These are phyloP conservation scores for Channa maculata DNA, from an alignment of 2,113 vertebrate genomes.

Conservation along the genomic window DNA sequence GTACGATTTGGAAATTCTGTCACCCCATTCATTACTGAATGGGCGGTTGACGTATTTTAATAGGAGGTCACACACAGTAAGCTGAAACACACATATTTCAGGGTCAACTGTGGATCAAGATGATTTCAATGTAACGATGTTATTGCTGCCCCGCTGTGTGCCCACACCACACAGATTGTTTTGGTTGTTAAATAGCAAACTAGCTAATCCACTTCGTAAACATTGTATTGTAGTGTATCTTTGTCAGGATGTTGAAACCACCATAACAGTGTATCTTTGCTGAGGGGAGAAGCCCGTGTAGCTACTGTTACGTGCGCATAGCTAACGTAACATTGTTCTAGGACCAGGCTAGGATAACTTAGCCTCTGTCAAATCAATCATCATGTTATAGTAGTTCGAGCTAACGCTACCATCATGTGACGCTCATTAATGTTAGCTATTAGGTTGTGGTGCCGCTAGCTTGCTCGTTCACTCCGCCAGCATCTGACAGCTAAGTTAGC, in stretches of 20 bases:
- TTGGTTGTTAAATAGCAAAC: conserved; percentile 1
- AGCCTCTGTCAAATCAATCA: too few species aligned
- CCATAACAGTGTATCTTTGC: background rate
- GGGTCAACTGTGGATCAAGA: background rate
- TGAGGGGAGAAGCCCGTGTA: too few species aligned
- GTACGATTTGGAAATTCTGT: background rate
- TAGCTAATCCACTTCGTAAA: background rate
- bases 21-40: background rate
- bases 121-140: background rate
- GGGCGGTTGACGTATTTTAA: background rate
- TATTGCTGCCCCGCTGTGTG: background rate
- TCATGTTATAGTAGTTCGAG: background rate
- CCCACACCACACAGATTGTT: background rate
- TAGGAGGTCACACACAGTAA: background rate
- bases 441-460: conserved; percentile 18
- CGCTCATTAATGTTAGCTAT: background rate
- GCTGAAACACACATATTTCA: background rate
- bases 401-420: background rate
- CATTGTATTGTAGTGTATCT: too few species aligned
- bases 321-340: too few species aligned
- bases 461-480: conserved; percentile 6
- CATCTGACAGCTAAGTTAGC: conserved; percentile 13
- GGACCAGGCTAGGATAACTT: background rate
- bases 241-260: background rate
- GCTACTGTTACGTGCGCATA: too few species aligned